Base-by-base conservation (phyloP, 2,888 invertebrate species). In the Hirtodrosophila alboralis region DNA sequence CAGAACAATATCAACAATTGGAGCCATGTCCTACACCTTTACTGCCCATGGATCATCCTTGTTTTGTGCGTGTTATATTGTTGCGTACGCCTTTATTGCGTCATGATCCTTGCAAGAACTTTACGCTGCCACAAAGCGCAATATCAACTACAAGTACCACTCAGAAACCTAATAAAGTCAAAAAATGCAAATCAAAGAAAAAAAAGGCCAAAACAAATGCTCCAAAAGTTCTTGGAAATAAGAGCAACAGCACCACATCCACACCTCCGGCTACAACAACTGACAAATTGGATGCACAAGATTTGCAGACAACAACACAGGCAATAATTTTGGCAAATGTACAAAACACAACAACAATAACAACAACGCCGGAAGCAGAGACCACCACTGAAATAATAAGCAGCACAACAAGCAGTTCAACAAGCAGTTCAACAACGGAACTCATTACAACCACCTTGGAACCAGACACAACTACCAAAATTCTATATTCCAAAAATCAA, bases 101-200 rank as follows among this genome's bases (percentile, higher is more conserved):
- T 0, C 61, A 84, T 1, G 79, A 80, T 64, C 79, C 79, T 0
- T 80, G 79, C 26, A 51, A 33, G 4, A 85, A 80, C 27, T 80
- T 85, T 27, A 52, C 69, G 0, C n/a, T 64, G 7, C n/a, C n/a
- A n/a, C n/a, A n/a, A n/a, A 18, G 1, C 3, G 3, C 16, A 6
- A 33, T 14, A 12, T 10, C 13, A 13, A 10, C 26, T 18, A 27
- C 63, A 10, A 33, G 36, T 3, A 43, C 53, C 8, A 23, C 18
- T 1, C 7, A 27, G 1, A 53, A 43, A 1, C 45, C 49, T 1
- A 69, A 43, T 14, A 7, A n/a, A n/a, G n/a, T 6, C 4, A 74
- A 44, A 7, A 58, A 49, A 12, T 81, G 75, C 52, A 57, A 47
- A 2, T 21, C 56, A 2, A 61, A 26, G 10, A 3, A 5, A 2